A percentile compares a stretch with the other conserved stretches of the same genome.
Evolutionary conservation across 2,113 vertebrate genomes (phyloP).

Genomic region (Cochlearius cochlearius): DNA sequence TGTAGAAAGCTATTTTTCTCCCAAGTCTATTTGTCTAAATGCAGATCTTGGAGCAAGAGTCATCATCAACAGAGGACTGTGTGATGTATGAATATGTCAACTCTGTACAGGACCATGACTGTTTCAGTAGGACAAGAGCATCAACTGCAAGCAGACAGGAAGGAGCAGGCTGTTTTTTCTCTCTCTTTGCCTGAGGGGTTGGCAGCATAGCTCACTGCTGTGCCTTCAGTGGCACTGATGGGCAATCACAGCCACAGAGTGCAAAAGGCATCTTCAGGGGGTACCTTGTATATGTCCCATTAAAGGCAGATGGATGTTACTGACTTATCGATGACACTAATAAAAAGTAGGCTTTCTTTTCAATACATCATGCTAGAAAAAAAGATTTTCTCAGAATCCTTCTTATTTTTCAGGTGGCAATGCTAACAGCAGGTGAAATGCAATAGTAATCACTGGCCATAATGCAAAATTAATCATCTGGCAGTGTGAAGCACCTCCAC

Average conservation of each 20-base stretch:
- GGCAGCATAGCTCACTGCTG: background rate
- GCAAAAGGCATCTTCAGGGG: slow-evolving; percentile 2
- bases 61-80: background rate
- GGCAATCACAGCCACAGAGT: slow-evolving; percentile 34
- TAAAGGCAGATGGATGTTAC: slow-evolving; percentile 36
- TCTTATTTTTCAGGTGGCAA: background rate
- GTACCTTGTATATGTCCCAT: slow-evolving; percentile 22
- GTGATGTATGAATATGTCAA: slow-evolving; percentile 16
- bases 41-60: background rate
- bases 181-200: background rate
- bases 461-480: background rate
- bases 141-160: slow-evolving; percentile 24
- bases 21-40: background rate
- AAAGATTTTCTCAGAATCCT: background rate
- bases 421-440: background rate
- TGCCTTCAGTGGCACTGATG: background rate
- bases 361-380: background rate
- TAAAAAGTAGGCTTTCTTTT: slow-evolving; percentile 37
- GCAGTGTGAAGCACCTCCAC: background rate
- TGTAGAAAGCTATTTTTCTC: background rate
- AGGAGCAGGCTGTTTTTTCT: background rate
- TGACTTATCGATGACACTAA: background rate
- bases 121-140: background rate
- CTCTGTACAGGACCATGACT: background rate
- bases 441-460: background rate